Evolutionary conservation across 2,888 invertebrate species (phyloP), one percentile per base, ranked within the genome.

Genomic region (Chloromyia formosa): DNA sequence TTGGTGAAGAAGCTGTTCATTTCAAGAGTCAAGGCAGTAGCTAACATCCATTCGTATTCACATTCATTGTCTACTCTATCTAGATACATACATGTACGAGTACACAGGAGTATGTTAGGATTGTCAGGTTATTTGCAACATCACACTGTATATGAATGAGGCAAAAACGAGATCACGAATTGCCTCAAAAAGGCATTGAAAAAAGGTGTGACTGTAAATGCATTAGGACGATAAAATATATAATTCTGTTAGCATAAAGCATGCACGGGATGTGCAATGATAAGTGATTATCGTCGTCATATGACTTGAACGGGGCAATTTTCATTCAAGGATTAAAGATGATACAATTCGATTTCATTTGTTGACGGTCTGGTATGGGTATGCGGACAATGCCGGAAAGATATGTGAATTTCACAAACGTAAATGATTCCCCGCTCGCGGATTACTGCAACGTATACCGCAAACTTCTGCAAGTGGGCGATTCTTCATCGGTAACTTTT

Each of bases 261-360:
- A 20, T 27, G 35, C 16, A 35, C 14, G 35, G 16, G 27, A 4
- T 7, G 27, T 14, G 27, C 14, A 54, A 69, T 20, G 71, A 35
- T 49, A 71, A 56, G 58, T 71, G 71, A 71, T 71, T 56, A 71
- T 71, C 56, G 23, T 22, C 23, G 49, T 45, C 49, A 42, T 20
- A 40, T 58, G 35, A 20, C 16, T 5, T 23, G 49, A 27, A n/a
- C 23, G 22, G 7, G 22, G 18, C 16, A 35, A 69, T 27, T 35
- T 69, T 54, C 69, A 69, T 69, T 69, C 69, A 69, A 54, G 69
- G 69, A 69, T 69, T 69, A 69, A 53, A 69, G 69, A 54, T 35
- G 54, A 69, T 23, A 45, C 35, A 42, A 64, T 40, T 20, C 49
- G 49, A 49, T 49, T 49, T 12, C 49, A 49, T 49, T 49, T 49